Conservation (phyloP, 2,888 invertebrate species). For the Leptinotarsa juncta region DNA sequence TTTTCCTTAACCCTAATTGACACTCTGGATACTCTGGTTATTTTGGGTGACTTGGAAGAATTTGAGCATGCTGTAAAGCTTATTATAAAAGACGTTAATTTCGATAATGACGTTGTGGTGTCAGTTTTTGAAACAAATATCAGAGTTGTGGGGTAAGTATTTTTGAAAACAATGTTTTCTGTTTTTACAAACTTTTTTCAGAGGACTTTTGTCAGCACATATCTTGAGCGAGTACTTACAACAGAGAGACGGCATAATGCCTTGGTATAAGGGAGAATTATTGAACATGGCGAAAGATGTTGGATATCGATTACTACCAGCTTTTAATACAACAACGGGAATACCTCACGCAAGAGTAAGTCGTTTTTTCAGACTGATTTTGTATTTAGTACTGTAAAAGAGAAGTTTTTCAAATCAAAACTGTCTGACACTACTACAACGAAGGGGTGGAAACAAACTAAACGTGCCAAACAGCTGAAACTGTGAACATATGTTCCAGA, state of each 20-base stretch:
- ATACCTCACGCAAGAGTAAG: slow-evolving; percentile 95
- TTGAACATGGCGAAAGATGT: slow-evolving; percentile 92
- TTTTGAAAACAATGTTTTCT: not conserved
- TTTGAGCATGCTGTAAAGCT: slow-evolving; percentile 92
- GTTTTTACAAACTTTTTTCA: slow-evolving; percentile 59
- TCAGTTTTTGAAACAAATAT: slow-evolving; percentile 99
- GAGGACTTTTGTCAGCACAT: slow-evolving; percentile 93
- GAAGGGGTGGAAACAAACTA: too few relatives aligned
- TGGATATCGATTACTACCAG: slow-evolving; percentile 92
- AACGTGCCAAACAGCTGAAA: too few relatives aligned
- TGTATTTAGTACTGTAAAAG: not conserved
- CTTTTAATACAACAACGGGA: slow-evolving; percentile 97
- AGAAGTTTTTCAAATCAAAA: too few relatives aligned
- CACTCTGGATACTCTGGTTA: slow-evolving; percentile 90
- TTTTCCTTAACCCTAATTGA: slow-evolving; percentile 97
- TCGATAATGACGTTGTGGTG: slow-evolving; percentile 94
- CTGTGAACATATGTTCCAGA: too few relatives aligned
- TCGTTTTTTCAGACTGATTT: not conserved
- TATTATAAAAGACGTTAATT: slow-evolving; percentile 87
- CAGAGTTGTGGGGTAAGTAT: slow-evolving; percentile 90
- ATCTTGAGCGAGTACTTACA: slow-evolving; percentile 87
- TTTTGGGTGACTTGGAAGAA: slow-evolving; percentile 92
- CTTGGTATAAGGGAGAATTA: slow-evolving; percentile 90
- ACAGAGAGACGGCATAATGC: slow-evolving; percentile 77
- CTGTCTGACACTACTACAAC: too few relatives aligned